Percentiles rank a stretch among this genome's conserved stretches.
These are phyloP conservation scores for Hyphantria cunea DNA, from an alignment of 1,140 invertebrate genomes.

Conservation along the genomic window DNA sequence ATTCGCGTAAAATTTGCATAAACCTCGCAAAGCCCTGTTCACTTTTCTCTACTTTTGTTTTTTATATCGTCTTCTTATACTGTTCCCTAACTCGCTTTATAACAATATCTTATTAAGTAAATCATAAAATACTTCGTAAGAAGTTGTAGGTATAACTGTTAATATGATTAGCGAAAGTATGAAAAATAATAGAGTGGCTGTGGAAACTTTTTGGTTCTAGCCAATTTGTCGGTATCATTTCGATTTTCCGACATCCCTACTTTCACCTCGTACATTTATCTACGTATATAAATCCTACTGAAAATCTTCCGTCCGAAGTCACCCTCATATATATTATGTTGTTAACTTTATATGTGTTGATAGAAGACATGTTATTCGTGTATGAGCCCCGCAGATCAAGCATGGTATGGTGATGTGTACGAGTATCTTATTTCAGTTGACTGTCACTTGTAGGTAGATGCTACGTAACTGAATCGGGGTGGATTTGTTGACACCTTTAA, in stretches of 20 bases:
- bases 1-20: conserved; percentile 72
- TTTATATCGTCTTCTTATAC: conserved; percentile 52
- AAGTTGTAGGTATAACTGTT: conserved; percentile 23
- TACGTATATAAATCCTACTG: conserved; percentile 28
- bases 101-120: conserved; percentile 44
- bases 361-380: conserved; percentile 34
- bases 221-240: conserved; percentile 15
- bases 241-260: conserved; percentile 18
- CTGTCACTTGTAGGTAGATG: conserved; percentile 2
- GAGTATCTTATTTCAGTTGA: conserved; percentile 20
- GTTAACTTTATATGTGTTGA: conserved; percentile 26
- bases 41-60: conserved; percentile 55
- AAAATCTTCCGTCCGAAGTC: conserved; percentile 25
- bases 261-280: conserved; percentile 22
- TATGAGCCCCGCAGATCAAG: conserved; percentile 38
- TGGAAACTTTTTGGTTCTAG: conserved; percentile 14
- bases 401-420: conserved; percentile 37
- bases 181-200: conserved; percentile 2
- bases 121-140: conserved; percentile 29
- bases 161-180: conserved; percentile 9
- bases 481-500: conserved; percentile 6
- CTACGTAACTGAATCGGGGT: conserved; percentile 6
- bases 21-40: conserved; percentile 53
- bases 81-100: conserved; percentile 50
- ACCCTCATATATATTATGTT: conserved; percentile 30